Evolutionary conservation across 2,888 invertebrate genomes (phyloP), one percentile per base, ranked within the genome.

Genomic region (Ectemnius continuus): DNA sequence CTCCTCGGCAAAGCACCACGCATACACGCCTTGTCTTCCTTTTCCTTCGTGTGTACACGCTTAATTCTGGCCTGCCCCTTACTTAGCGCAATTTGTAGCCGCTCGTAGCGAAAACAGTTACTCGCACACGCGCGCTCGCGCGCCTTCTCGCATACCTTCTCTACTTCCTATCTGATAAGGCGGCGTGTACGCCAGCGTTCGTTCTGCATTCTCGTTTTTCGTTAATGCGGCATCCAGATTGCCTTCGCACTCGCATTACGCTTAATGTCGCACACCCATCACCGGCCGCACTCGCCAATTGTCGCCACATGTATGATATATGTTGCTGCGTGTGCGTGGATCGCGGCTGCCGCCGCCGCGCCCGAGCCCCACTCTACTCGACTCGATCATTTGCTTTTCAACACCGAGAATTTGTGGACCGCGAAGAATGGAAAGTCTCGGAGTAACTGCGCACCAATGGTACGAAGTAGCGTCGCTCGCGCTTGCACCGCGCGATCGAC

Each of bases 221-320:
- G 77, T 81, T 77, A 77, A 80, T 82, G 74, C 76, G 70, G 72
- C 81, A 80, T 78, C 78, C 73, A 57, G 74, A 66, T 64, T 67
- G 61, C 64, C 76, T 81, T 82, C 76, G 83, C 82, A 82, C 83
- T 84, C 85, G 82, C 83, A 81, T 85, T 85, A 80, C 84, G 76
- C 79, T 81, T 79, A 81, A 81, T 84, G 76, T 78, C 84, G 71
- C 83, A 67, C 78, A 70, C 58, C 75, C 65, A 56, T 23, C 64
- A 26, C 61, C 16, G 63, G 63, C 64, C 68, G 82, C 74, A 70
- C 76, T 83, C 78, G 81, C 73, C 70, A 79, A 83, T 83, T 83
- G 84, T 81, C 82, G 69, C 74, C 75, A 75, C 83, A 23, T 23
- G 23, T 78, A 83, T 84, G 84, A 84, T 84, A 81, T 23, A 36